Percentiles rank a stretch among this genome's conserved stretches.
These are phyloP conservation scores for Lucilia sericata DNA, from an alignment of 1,140 invertebrate species.

Conservation along the genomic window DNA sequence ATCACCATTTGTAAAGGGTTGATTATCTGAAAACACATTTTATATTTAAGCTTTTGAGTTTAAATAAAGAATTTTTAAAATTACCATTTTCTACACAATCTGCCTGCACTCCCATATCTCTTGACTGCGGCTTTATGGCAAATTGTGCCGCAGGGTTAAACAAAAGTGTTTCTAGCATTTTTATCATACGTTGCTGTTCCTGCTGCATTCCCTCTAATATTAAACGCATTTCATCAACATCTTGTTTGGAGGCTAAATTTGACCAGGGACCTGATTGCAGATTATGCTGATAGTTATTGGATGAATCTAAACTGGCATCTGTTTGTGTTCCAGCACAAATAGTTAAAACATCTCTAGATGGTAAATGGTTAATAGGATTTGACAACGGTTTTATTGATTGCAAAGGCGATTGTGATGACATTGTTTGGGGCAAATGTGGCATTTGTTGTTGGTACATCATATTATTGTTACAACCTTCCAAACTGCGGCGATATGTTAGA, in stretches of 20 bases:
- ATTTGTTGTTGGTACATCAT: not conserved
- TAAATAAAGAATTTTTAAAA: not conserved
- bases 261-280: not conserved
- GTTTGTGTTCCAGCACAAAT: constrained; percentile 65
- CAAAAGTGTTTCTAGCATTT: constrained; percentile 33
- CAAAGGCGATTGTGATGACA: not conserved
- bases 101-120: not conserved
- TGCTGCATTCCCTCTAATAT: constrained; percentile 52
- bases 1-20: not conserved
- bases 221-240: constrained; percentile 14
- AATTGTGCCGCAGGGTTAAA: not conserved
- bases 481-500: constrained; percentile 54
- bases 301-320: constrained; percentile 41
- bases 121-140: not conserved
- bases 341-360: constrained; percentile 55
- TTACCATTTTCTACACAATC: not conserved
- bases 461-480: not conserved
- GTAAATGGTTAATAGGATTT: not conserved
- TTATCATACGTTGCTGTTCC: constrained; percentile 54
- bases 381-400: not conserved
- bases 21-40: not conserved
- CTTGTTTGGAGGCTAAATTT: constrained; percentile 43
- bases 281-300: not conserved
- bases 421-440: not conserved
- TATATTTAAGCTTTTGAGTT: too few relatives aligned